Evolutionary conservation across 1,140 invertebrate species (phyloP), one percentile per base, ranked within the genome.

Genomic region (Drosophila pachea): DNA sequence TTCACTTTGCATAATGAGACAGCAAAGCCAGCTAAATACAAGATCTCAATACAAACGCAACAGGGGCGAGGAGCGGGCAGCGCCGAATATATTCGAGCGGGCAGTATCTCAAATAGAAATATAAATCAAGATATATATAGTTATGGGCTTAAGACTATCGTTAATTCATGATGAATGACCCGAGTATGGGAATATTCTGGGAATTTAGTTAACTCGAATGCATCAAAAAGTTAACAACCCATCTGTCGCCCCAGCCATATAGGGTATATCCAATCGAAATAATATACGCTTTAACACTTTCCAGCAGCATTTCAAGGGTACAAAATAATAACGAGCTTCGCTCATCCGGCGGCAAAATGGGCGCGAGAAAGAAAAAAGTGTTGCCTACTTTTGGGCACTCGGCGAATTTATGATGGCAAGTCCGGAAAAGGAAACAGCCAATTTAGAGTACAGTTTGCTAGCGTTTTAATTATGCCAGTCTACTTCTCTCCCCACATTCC

Each of bases 1-100:
- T 84, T 75, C 61, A 76, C 73, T 83, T 83, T 84, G 73, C 79
- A 83, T 83, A 83, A 83, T 84, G 72, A 75, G 61, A 35, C 42
- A 47, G 8, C 14, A 14, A 43, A 43, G 40, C 7, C 12, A 43
- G n/a, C 14, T 7, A 43, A 43, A 43, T 43, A 22, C 22, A 22
- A 22, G 22, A 22, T 22, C 22, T 22, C 22, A 22, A 22, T 22
- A 22, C 22, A 22, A 22, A 3, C 22, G 22, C 22, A 22, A 22
- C 22, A 22, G 22, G 3, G 22, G 22, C 22, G 22, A 22, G 22
- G 22, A 22, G 22, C 22, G 22, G 22, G 22, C 22, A 22, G 22
- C 3, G 22, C 22, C 22, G 22, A 22, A 22, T n/a, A n/a, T n/a
- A n/a, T n/a, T n/a, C n/a, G n/a, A n/a, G n/a, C n/a, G n/a, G n/a